These are phyloP conservation scores for Caenorhabditis virilis DNA, from an alignment of 2,888 invertebrate genomes.

Conservation along the genomic window DNA sequence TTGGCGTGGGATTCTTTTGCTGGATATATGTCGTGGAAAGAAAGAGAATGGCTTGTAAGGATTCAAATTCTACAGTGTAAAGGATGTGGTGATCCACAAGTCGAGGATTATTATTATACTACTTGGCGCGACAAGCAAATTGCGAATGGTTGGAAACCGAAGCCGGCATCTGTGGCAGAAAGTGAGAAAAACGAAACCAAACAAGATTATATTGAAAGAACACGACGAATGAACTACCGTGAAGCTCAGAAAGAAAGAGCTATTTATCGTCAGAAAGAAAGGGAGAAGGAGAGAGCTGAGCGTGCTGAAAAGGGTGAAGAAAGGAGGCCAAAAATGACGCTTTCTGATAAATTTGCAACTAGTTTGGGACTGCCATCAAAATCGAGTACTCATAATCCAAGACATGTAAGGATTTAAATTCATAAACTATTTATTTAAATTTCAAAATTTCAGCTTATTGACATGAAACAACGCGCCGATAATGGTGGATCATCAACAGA, in stretches of 20 bases:
- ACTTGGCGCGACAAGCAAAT: conserved; percentile 51
- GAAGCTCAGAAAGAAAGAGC: conserved; percentile 37
- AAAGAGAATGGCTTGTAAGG: conserved; percentile 94
- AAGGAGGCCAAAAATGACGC: conserved; percentile 17
- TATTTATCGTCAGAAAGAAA: conserved; percentile 18
- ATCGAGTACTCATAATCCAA: conserved; percentile 48
- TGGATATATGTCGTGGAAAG: conserved; percentile 89
- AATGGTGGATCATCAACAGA: too few species aligned
- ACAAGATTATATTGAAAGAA: conserved; percentile 20
- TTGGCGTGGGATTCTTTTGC: conserved; percentile 66
- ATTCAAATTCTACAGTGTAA: conserved; percentile 87
- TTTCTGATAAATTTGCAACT: conserved; percentile 37
- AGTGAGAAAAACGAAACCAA: conserved; percentile 8
- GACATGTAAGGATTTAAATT: conserved; percentile 46
- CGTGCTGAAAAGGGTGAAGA: conserved; percentile 28
- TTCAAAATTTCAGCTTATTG: conserved; percentile 5
- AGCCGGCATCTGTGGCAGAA: conserved; percentile 9
- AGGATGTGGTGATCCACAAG: conserved; percentile 90
- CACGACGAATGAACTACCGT: conserved; percentile 30
- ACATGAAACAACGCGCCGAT: conserved; percentile 29
- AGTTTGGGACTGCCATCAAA: conserved; percentile 45
- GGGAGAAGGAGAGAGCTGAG: conserved; percentile 24
- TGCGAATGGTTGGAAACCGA: conserved; percentile 32
- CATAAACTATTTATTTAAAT: not conserved
- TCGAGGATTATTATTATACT: conserved; percentile 95